Conservation (phyloP, 2,113 vertebrate species). For the Hylia prasina region DNA sequence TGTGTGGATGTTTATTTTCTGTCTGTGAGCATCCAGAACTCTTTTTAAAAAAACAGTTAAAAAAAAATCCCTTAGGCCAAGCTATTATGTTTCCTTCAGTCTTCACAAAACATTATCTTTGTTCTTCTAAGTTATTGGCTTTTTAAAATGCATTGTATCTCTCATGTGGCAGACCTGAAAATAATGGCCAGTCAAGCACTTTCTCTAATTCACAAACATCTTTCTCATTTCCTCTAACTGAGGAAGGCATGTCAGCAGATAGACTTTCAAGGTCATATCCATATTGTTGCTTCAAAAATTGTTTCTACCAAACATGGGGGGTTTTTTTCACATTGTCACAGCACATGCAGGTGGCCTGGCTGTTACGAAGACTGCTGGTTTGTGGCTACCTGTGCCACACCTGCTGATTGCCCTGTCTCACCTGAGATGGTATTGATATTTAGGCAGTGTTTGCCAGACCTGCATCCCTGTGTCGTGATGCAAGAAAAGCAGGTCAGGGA, state of each 20-base stretch:
- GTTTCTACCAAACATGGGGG: accelerated
- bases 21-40: neutral
- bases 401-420: neutral
- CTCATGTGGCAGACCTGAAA: neutral
- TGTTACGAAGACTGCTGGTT: neutral
- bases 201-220: neutral
- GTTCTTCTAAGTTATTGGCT: neutral
- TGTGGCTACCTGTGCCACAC: neutral
- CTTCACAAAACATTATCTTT: neutral
- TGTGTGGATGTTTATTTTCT: neutral
- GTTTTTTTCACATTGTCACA: neutral
- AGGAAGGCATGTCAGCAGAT: neutral
- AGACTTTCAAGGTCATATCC: neutral
- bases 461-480: neutral
- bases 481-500: neutral
- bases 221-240: neutral
- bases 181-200: neutral
- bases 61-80: neutral
- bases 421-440: neutral
- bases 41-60: neutral
- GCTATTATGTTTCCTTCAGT: neutral
- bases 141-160: neutral
- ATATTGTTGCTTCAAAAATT: neutral
- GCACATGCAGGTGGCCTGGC: neutral
- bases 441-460: neutral